phyloP scores from a whole-genome alignment of 1,140 invertebrate species.

The Cyrtorhinus lividipennis region DNA sequence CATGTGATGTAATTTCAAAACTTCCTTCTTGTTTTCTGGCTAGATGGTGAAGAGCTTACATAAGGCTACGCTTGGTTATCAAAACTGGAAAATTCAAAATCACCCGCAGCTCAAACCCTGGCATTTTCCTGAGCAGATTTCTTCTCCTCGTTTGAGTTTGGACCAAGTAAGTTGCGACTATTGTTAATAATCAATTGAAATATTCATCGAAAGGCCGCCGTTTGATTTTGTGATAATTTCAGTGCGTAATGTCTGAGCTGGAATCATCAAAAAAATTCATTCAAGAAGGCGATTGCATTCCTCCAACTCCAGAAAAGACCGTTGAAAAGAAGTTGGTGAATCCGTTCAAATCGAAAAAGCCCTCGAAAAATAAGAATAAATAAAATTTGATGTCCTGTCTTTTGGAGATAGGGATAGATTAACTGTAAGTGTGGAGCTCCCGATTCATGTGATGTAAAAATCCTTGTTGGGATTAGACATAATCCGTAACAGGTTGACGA shows the following conservation, averaged over 20 bases:
- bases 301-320: conserved; percentile 8
- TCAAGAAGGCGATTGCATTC: conserved; percentile 11
- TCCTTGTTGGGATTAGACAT: too few relatives aligned
- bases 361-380: conserved; percentile 10
- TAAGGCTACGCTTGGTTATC: conserved; percentile 62
- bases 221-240: background rate
- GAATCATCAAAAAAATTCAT: conserved; percentile 15
- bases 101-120: conserved; percentile 68
- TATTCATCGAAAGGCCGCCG: background rate
- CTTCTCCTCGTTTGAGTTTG: conserved; percentile 46
- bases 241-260: conserved; percentile 15
- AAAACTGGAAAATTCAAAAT: conserved; percentile 61
- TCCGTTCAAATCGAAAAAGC: conserved; percentile 12
- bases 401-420: too few relatives aligned
- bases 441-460: too few relatives aligned
- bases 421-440: too few relatives aligned
- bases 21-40: background rate
- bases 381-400: too few relatives aligned
- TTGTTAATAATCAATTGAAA: background rate
- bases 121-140: conserved; percentile 71
- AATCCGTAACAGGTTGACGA: too few relatives aligned
- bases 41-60: conserved; percentile 41
- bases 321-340: background rate
- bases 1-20: background rate
- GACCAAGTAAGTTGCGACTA: conserved; percentile 42